Conservation (phyloP, 2,888 invertebrate species). For the Xestia ashworthii region DNA sequence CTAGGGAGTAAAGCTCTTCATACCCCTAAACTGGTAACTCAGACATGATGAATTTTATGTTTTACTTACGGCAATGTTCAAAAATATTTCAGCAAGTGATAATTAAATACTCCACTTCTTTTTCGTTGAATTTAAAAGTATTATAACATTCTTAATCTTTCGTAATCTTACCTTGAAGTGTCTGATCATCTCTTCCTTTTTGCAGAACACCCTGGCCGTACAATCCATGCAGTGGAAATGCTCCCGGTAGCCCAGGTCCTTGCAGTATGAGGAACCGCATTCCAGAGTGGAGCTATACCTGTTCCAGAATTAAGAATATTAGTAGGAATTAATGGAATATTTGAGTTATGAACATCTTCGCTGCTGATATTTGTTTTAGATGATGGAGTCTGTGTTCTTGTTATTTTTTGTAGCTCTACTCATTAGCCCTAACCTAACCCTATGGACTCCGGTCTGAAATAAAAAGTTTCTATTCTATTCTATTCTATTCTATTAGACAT, state of each 20-base stretch:
- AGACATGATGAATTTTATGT: too few relatives aligned
- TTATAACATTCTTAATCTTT: too few relatives aligned
- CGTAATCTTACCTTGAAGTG: constrained; percentile 93
- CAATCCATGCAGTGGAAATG: constrained; percentile 97
- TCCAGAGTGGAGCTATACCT: constrained; percentile 94
- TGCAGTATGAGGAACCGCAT: constrained; percentile 96
- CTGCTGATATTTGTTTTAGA: not conserved
- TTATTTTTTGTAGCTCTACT: constrained; percentile 4
- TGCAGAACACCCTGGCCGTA: constrained; percentile 96
- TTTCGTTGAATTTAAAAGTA: not conserved
- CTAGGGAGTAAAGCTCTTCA: too few relatives aligned
- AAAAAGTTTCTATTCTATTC: too few relatives aligned
- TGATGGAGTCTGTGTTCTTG: not conserved
- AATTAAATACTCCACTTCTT: too few relatives aligned
- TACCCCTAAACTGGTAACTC: too few relatives aligned
- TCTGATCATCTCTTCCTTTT: constrained; percentile 99
- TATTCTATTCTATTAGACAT: too few relatives aligned
- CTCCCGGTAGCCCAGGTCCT: constrained; percentile 97
- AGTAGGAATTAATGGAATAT: not conserved
- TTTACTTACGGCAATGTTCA: too few relatives aligned
- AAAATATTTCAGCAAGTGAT: too few relatives aligned
- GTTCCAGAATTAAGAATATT: constrained; percentile 3
- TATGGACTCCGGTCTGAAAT: too few relatives aligned
- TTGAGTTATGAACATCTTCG: not conserved
- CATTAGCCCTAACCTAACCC: too few relatives aligned